Evolutionary conservation across 2,888 invertebrate genomes (phyloP).

Genomic region (Napeogenes inachia): DNA sequence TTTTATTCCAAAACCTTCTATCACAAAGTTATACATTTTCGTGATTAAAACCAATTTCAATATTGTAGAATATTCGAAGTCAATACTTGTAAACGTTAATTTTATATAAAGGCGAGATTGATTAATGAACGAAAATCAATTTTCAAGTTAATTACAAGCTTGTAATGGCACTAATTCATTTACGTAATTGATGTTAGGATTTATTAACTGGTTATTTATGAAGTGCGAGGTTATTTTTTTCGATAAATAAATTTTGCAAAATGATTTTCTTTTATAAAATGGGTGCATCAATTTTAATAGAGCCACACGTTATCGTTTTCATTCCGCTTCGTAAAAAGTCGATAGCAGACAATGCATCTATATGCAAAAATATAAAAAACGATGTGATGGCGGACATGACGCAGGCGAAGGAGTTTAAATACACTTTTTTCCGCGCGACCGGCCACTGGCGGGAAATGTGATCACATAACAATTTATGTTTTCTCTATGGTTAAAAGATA

Average conservation of each 20-base stretch:
- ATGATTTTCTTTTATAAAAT: neutral
- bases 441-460: slow-evolving; percentile 6
- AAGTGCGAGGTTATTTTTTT: too few species aligned
- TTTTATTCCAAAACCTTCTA: neutral
- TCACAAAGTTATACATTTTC: neutral
- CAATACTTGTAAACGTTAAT: neutral
- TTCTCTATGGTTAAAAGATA: too few species aligned
- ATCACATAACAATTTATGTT: neutral
- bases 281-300: neutral
- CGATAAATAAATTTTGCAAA: neutral
- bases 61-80: neutral
- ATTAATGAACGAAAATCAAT: neutral
- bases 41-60: neutral
- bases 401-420: slow-evolving; percentile 17
- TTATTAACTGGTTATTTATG: too few species aligned
- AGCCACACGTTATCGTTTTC: slow-evolving; percentile 18
- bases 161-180: too few species aligned
- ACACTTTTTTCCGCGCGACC: slow-evolving; percentile 18
- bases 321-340: slow-evolving; percentile 23
- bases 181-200: too few species aligned
- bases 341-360: slow-evolving; percentile 21
- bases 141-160: too few species aligned
- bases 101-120: neutral
- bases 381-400: slow-evolving; percentile 16
- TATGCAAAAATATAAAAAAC: slow-evolving; percentile 27